Evolutionary conservation across 2,797 vertebrate genomes (phyloP).

Genomic region (Loriculus beryllinus): DNA sequence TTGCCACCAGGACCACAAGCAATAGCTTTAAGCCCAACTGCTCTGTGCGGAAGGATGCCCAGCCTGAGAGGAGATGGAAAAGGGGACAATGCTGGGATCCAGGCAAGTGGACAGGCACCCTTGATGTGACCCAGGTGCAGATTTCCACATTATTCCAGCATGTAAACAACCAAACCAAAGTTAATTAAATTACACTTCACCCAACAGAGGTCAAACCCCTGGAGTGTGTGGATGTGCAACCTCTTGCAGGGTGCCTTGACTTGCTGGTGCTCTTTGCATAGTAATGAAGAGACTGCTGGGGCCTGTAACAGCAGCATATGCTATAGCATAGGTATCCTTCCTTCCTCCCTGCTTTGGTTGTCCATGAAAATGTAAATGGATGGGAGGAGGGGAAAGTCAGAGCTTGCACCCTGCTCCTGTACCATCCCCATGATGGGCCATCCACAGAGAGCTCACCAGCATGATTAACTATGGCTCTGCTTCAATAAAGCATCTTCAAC

Average conservation of each 20-base stretch:
- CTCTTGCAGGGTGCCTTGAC: background rate
- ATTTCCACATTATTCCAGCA: background rate
- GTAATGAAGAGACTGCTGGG: background rate
- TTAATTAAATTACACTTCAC: slow-evolving; percentile 39
- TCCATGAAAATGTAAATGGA: background rate
- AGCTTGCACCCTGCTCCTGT: background rate
- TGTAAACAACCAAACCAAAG: background rate
- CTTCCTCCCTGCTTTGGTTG: background rate
- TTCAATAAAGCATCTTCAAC: background rate
- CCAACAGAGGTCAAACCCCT: background rate
- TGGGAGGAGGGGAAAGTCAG: fast-evolving
- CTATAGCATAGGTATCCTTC: background rate
- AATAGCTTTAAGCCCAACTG: background rate
- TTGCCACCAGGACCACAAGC: slow-evolving; percentile 27
- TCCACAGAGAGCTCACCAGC: fast-evolving
- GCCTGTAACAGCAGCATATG: fast-evolving
- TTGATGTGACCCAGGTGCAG: background rate
- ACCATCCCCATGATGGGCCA: fast-evolving
- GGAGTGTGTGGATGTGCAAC: fast-evolving
- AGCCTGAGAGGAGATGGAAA: background rate
- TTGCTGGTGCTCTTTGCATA: background rate
- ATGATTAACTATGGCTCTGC: background rate
- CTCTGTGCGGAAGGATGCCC: background rate
- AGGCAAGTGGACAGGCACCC: background rate
- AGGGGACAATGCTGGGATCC: background rate